Percentiles rank a stretch among this genome's conserved stretches.
Conservation (phyloP, 2,888 invertebrate genomes). For the Stomorhina lunata region DNA sequence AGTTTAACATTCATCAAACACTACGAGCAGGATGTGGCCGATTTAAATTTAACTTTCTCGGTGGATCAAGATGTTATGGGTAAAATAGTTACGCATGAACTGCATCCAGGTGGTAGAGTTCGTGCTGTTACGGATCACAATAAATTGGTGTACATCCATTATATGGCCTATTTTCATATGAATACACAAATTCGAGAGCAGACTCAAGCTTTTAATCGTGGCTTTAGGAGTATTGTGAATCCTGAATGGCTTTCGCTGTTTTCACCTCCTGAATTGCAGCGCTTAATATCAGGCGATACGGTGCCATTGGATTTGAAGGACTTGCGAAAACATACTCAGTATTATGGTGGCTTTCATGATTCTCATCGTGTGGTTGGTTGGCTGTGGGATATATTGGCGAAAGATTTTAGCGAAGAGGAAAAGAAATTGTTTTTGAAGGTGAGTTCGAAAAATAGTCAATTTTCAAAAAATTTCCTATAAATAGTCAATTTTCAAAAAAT, state of each 20-base stretch:
- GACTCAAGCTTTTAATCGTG: slow-evolving; percentile 96
- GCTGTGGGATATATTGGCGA: slow-evolving; percentile 98
- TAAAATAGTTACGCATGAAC: slow-evolving; percentile 95
- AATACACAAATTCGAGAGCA: slow-evolving; percentile 98
- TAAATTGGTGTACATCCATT: slow-evolving; percentile 98
- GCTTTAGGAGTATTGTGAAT: slow-evolving; percentile 96
- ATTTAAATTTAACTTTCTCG: slow-evolving; percentile 97
- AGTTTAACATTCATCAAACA: slow-evolving; percentile 98
- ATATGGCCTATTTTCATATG: slow-evolving; percentile 99
- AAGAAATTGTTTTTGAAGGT: slow-evolving; percentile 96
- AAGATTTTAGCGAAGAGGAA: slow-evolving; percentile 96
- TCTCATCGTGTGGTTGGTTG: slow-evolving; percentile 98
- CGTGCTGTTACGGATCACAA: slow-evolving; percentile 97
- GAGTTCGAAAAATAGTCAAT: slow-evolving; percentile 47
- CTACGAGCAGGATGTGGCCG: slow-evolving; percentile 93
- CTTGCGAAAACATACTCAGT: slow-evolving; percentile 94
- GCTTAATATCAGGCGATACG: slow-evolving; percentile 97
- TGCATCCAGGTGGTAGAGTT: slow-evolving; percentile 96
- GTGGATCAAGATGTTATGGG: slow-evolving; percentile 97
- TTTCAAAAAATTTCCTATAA: background rate
- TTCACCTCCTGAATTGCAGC: slow-evolving; percentile 96
- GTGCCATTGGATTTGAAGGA: slow-evolving; percentile 94
- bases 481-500: background rate
- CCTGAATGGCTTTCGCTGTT: slow-evolving; percentile 97
- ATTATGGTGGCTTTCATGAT: slow-evolving; percentile 98